These are phyloP conservation scores for Pangasius sanitwongsei DNA, from an alignment of 2,797 vertebrate genomes.

Conservation along the genomic window DNA sequence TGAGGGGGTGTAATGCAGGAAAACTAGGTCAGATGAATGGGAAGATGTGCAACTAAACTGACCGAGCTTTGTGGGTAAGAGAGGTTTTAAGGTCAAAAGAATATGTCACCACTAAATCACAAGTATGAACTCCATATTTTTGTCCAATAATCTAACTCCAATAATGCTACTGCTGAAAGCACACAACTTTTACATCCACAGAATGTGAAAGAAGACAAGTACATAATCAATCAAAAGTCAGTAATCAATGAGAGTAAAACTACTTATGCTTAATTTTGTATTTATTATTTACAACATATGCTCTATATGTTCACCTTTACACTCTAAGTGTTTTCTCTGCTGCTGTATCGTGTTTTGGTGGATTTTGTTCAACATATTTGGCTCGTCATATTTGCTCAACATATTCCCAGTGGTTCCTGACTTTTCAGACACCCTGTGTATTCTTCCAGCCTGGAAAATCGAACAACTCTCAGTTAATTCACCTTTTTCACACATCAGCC, in stretches of 20 bases:
- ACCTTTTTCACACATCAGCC: neutral
- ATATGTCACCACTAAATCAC: constrained; percentile 24
- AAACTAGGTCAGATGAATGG: constrained; percentile 85
- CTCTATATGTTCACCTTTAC: neutral
- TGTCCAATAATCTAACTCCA: neutral
- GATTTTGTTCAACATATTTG: neutral
- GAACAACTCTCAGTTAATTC: neutral
- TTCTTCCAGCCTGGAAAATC: neutral
- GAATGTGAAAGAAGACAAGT: neutral
- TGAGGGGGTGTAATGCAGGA: constrained; percentile 47
- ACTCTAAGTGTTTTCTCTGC: neutral
- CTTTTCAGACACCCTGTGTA: neutral
- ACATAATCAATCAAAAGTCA: neutral
- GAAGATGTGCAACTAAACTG: constrained; percentile 77
- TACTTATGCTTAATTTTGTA: neutral
- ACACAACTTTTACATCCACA: neutral
- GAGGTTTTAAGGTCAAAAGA: constrained; percentile 41
- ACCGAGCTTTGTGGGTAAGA: constrained; percentile 61
- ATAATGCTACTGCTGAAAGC: neutral
- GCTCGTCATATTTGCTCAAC: too few relatives aligned
- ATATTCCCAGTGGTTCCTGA: neutral
- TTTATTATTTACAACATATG: neutral
- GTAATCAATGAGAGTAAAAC: neutral
- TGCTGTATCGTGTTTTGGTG: neutral
- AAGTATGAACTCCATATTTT: constrained; percentile 14